Percentiles rank a stretch among this genome's conserved stretches.
Evolutionary conservation across 2,888 invertebrate genomes (phyloP).

Genomic region (Girardia tigrina): DNA sequence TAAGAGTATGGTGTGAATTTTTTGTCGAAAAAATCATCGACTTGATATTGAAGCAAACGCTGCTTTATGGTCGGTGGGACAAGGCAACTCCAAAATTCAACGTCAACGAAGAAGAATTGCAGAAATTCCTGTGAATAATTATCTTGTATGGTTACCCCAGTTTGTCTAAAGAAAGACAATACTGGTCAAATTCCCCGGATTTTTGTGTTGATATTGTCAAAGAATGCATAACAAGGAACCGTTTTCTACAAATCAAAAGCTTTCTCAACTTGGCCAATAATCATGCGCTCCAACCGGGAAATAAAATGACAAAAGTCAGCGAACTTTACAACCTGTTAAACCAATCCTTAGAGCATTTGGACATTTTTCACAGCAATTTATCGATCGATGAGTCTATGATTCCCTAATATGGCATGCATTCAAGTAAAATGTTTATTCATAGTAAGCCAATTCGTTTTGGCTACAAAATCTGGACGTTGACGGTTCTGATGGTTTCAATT

Average conservation of each 20-base stretch:
- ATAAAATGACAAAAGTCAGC: slow-evolving; percentile 31
- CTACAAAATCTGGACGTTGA: slow-evolving; percentile 30
- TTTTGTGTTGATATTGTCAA: slow-evolving; percentile 28
- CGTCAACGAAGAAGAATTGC: too few relatives aligned
- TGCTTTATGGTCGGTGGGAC: too few relatives aligned
- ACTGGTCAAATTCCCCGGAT: slow-evolving; percentile 30
- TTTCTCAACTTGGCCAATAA: slow-evolving; percentile 27
- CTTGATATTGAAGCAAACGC: too few relatives aligned
- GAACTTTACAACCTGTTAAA: not conserved
- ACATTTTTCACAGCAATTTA: not conserved
- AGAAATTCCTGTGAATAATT: too few relatives aligned
- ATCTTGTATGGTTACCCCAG: too few relatives aligned
- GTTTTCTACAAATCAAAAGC: slow-evolving; percentile 27
- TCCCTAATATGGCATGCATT: slow-evolving; percentile 28
- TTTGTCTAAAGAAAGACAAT: slow-evolving; percentile 30
- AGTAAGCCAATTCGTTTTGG: slow-evolving; percentile 27
- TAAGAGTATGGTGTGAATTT: too few relatives aligned
- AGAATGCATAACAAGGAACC: slow-evolving; percentile 26
- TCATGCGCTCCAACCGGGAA: slow-evolving; percentile 25
- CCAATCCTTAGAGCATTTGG: not conserved
- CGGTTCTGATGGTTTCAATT: too few relatives aligned
- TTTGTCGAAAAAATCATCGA: too few relatives aligned
- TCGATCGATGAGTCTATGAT: slow-evolving; percentile 21
- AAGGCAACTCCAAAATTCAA: too few relatives aligned
- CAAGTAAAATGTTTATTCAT: slow-evolving; percentile 26